phyloP scores from a whole-genome alignment of 2,888 invertebrate species.

The Thysanoteuthis rhombus region DNA sequence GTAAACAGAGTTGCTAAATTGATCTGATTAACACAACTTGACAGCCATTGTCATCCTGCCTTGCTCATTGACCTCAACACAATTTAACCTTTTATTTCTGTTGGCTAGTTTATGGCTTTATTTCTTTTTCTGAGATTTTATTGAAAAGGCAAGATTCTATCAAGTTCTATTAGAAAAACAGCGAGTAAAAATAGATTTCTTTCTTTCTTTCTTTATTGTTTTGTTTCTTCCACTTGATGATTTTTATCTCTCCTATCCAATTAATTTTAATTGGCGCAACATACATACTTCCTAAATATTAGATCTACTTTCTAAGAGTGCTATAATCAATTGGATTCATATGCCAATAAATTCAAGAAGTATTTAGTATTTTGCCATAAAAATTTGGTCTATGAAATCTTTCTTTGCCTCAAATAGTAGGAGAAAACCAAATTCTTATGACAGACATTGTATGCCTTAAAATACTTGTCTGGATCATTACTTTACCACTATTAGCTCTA shows the following conservation, averaged over 20 bases:
- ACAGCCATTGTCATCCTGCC: not conserved
- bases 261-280: not conserved
- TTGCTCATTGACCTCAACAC: not conserved
- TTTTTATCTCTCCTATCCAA: not conserved
- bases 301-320: not conserved
- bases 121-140: not conserved
- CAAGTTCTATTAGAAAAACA: not conserved
- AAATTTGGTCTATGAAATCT: not conserved
- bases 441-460: constrained; percentile 12
- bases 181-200: not conserved
- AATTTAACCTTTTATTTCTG: not conserved
- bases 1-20: not conserved
- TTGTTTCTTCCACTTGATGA: not conserved
- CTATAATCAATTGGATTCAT: not conserved
- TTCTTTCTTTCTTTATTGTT: not conserved
- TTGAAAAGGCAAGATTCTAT: not conserved
- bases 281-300: not conserved
- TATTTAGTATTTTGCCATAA: not conserved
- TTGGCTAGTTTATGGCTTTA: not conserved
- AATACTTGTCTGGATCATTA: not conserved
- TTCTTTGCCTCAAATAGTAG: not conserved
- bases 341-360: not conserved
- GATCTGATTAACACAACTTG: not conserved
- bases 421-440: not conserved
- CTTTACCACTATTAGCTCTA: not conserved